Percentiles rank a stretch among this genome's conserved stretches.
These are phyloP conservation scores for Chymomyza procnemis DNA, from an alignment of 2,888 invertebrate species.

Conservation along the genomic window DNA sequence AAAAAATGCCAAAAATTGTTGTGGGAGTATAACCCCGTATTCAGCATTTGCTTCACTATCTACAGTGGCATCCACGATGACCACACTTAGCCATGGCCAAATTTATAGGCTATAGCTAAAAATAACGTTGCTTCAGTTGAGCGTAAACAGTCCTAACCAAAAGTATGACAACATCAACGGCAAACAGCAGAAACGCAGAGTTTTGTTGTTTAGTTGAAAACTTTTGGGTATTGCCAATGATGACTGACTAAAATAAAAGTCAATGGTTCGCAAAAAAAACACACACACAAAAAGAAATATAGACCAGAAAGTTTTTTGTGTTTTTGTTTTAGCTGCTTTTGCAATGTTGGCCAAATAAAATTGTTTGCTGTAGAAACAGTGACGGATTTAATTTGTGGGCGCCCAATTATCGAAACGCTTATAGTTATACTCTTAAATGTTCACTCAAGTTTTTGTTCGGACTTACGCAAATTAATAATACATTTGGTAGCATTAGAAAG, in stretches of 20 bases:
- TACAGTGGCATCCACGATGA: conserved; percentile 34
- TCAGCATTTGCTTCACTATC: conserved; percentile 19
- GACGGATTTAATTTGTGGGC: too few species aligned
- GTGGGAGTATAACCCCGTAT: conserved; percentile 2
- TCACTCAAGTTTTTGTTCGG: too few species aligned
- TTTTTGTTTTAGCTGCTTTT: not conserved
- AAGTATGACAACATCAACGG: conserved; percentile 37
- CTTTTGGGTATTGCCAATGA: not conserved
- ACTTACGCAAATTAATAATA: too few species aligned
- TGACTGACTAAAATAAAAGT: conserved; percentile 56
- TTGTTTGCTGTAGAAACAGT: not conserved
- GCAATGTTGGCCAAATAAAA: conserved; percentile 14
- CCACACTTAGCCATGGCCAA: conserved; percentile 42
- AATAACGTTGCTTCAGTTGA: conserved; percentile 67
- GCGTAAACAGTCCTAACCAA: conserved; percentile 65
- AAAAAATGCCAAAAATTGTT: not conserved
- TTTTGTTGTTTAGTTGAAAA: conserved; percentile 17
- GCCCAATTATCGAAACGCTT: too few species aligned
- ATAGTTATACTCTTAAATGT: too few species aligned
- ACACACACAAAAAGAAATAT: conserved; percentile 40
- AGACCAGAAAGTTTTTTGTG: conserved; percentile 10
- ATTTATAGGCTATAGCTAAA: conserved; percentile 64
- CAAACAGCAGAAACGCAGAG: not conserved
- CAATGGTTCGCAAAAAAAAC: conserved; percentile 52
- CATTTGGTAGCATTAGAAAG: too few species aligned